Evolutionary conservation across 2,888 invertebrate species (phyloP), one percentile per base, ranked within the genome.

Genomic region (Amaurobius ferox): DNA sequence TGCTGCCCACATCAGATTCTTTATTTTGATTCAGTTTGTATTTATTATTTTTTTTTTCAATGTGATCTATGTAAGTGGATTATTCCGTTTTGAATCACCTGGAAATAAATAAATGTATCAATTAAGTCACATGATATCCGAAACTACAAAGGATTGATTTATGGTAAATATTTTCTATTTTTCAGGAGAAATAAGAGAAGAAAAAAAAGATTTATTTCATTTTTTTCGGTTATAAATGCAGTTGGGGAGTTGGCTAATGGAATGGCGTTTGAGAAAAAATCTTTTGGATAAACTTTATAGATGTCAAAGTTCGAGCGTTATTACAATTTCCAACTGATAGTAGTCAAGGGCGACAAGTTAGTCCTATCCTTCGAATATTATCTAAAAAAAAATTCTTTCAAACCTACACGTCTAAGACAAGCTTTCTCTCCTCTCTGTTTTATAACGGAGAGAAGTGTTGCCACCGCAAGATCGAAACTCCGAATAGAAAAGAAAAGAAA

Each of bases 301-400:
- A 55, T 23, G 68, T 76, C 68, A 81, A 74, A 81, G 74, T 76
- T 74, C 74, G 62, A 74, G 26, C 40, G 32, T 61, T 44, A 81
- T 62, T 76, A 35, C 35, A 35, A 29, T 67, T 19, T 48, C 66
- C 29, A 19, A 23, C 48, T 71, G 81, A 83, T 83, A 83, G 61
- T 83, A 23, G 62, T 35, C 81, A 76, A 76, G 81, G 79, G 74
- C 68, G 44, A 81, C 74, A n/a, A 64, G 35, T 55, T 55, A 23
- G 23, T 55, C 23, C 55, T 5, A 23, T 55, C 23, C 55, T 23
- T 55, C 55, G 19, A 11, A 55, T 55, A 16, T 55, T 55, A 55
- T 55, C 55, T 55, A 19, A 3, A 23, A 23, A 6, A 55, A 55
- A 55, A 55, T 23, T 23, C 19, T 55, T 55, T 3, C 19, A 55